Evolutionary conservation across 2,888 invertebrate genomes (phyloP).

Genomic region (Hypolimnas misippus): DNA sequence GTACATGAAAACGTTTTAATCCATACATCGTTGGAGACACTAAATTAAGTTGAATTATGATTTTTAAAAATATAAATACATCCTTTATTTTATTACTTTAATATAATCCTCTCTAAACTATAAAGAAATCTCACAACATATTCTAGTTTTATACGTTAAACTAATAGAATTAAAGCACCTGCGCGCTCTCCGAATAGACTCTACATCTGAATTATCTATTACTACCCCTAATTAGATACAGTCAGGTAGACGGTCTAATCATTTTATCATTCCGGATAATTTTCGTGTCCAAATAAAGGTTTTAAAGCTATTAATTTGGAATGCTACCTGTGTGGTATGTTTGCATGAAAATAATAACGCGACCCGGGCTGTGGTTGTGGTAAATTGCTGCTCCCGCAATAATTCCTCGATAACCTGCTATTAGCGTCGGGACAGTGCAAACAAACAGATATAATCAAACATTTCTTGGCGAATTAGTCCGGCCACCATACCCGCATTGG

Average conservation of each 20-base stretch:
- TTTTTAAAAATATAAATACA: no score
- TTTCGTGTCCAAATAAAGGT: slow-evolving; percentile 27
- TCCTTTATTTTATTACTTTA: no score
- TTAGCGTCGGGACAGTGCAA: slow-evolving; percentile 72
- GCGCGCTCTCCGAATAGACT: no score
- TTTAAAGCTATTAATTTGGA: slow-evolving; percentile 30
- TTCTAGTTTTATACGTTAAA: no score
- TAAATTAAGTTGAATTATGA: no score
- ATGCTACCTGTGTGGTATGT: slow-evolving; percentile 44
- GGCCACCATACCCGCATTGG: slow-evolving; percentile 56
- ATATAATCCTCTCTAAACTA: no score
- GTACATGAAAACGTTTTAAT: no score
- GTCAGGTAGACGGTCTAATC: not conserved
- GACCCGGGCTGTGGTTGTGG: slow-evolving; percentile 56
- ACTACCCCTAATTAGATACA: not conserved
- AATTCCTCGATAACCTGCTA: slow-evolving; percentile 67
- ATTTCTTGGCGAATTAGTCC: slow-evolving; percentile 62
- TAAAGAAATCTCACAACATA: no score
- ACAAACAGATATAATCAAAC: slow-evolving; percentile 66
- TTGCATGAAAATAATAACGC: slow-evolving; percentile 50
- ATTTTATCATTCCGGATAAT: not conserved
- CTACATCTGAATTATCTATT: not conserved
- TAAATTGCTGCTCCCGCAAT: slow-evolving; percentile 71
- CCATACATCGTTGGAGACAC: no score
- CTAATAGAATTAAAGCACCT: no score